phyloP scores from a whole-genome alignment of 2,888 invertebrate genomes.

The Pristionchus entomophagus region DNA sequence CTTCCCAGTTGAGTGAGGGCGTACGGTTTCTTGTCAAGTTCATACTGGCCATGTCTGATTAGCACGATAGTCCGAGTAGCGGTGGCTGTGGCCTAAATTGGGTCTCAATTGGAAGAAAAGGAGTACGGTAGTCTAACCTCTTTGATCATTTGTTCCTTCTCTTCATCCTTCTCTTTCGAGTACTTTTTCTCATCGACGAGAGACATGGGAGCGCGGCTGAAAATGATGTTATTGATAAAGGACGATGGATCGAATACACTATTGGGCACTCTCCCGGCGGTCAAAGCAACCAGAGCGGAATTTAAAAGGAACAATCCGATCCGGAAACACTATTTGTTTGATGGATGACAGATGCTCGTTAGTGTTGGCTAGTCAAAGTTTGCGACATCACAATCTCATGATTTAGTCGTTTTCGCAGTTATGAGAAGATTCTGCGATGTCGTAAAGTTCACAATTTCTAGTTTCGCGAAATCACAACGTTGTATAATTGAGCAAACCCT shows the following conservation, averaged over 20 bases:
- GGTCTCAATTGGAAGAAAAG: too few relatives aligned
- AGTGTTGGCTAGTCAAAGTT: too few relatives aligned
- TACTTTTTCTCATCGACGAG: constrained; percentile 63
- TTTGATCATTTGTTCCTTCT: constrained; percentile 62
- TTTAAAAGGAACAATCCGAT: too few relatives aligned
- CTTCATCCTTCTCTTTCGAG: constrained; percentile 60
- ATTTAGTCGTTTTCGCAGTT: too few relatives aligned
- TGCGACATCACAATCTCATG: too few relatives aligned
- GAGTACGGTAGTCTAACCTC: constrained; percentile 45
- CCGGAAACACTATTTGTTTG: too few relatives aligned
- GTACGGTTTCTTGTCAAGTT: constrained; percentile 84
- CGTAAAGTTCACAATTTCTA: too few relatives aligned
- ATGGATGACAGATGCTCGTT: too few relatives aligned
- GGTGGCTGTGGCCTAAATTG: constrained; percentile 59
- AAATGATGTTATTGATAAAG: too few relatives aligned
- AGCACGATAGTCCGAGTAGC: constrained; percentile 89
- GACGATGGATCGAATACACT: neutral
- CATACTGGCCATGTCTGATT: constrained; percentile 95
- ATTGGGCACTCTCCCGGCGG: neutral
- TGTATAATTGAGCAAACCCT: too few relatives aligned
- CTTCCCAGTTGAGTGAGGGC: constrained; percentile 87
- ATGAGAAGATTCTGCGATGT: too few relatives aligned
- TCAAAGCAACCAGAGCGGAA: neutral
- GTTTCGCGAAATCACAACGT: too few relatives aligned
- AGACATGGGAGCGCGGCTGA: constrained; percentile 68